Evolutionary conservation across 2,113 vertebrate genomes (phyloP), one percentile per base, ranked within the genome.

Genomic region (Etheostoma spectabile): DNA sequence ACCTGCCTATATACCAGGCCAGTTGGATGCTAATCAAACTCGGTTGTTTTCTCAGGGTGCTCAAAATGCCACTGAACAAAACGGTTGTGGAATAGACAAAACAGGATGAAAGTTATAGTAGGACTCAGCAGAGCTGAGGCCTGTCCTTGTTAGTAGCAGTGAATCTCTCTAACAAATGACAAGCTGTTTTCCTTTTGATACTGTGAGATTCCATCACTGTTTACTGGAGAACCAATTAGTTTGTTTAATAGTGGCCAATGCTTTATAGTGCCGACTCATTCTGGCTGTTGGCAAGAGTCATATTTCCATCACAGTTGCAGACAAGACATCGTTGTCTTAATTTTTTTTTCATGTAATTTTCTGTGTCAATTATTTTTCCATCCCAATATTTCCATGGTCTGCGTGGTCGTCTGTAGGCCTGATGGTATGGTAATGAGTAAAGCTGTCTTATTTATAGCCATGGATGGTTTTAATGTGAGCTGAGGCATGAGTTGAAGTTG

Each of bases 401-500:
- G 11, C 0, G 13, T 30, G 27, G 27, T 30, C 30, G 4, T 83
- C 59, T 82, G 35, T 74, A 35, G 55, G 45, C 77, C 55, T 35
- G 24, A 69, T 77, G 80, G 86, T 8, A 77, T 88, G 75, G 63
- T 85, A 86, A 87, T 88, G 83, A 76, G 72, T 80, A 69, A 85
- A 82, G 55, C 57, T 15, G 80, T 68, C 66, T 81, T 94, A 93
- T 94, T 94, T 92, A 93, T 93, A 94, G 92, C 51, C 53, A n/a
- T 69, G 68, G 77, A 74, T 53, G 53, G 62, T 76, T 81, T 90
- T 82, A 63, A 49, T 77, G 72, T 80, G 56, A 62, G 38, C 53
- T 71, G 51, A 53, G 61, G 51, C 61, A 51, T 62, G 84, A 77
- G 71, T 76, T 83, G 77, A 81, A 66, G 74, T 73, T 27, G 2